Conservation (phyloP, 2,888 invertebrate genomes). For the Tuta absoluta region DNA sequence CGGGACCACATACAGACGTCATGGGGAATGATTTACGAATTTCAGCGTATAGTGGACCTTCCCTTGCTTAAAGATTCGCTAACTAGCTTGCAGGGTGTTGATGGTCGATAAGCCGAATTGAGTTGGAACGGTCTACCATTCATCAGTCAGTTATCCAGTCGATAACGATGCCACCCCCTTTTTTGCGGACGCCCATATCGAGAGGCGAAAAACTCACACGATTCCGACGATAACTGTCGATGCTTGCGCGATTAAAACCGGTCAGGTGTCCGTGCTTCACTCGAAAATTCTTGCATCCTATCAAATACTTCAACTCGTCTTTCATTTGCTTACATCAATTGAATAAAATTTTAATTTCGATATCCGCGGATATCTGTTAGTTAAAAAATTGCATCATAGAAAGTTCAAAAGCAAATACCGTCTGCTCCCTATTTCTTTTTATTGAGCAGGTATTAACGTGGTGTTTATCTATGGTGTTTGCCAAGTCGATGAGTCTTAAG, state of each 20-base stretch:
- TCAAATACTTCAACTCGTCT: conserved; percentile 20
- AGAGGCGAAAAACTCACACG: conserved; percentile 64
- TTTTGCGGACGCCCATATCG: conserved; percentile 61
- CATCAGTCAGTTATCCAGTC: conserved; percentile 76
- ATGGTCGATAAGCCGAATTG: conserved; percentile 77
- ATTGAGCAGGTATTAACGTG: conserved; percentile 73
- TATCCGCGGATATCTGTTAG: background rate
- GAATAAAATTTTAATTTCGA: background rate
- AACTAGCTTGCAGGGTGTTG: conserved; percentile 75
- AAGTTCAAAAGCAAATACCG: conserved; percentile 58
- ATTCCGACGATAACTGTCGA: conserved; percentile 59
- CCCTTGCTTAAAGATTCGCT: conserved; percentile 57
- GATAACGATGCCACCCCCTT: conserved; percentile 68
- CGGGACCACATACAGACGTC: conserved; percentile 70
- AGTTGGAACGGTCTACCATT: conserved; percentile 74
- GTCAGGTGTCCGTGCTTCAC: conserved; percentile 22
- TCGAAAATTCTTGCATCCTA: conserved; percentile 27
- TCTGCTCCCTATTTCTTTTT: conserved; percentile 76
- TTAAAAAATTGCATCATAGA: conserved; percentile 42
- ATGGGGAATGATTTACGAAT: conserved; percentile 66
- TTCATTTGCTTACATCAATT: conserved; percentile 13
- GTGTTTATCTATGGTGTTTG: conserved; percentile 71
- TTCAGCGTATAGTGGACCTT: conserved; percentile 51
- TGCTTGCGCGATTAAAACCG: conserved; percentile 39
- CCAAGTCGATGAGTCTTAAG: conserved; percentile 72